Conservation (phyloP, 2,797 vertebrate species). For the Hoplostethus mediterraneus region DNA sequence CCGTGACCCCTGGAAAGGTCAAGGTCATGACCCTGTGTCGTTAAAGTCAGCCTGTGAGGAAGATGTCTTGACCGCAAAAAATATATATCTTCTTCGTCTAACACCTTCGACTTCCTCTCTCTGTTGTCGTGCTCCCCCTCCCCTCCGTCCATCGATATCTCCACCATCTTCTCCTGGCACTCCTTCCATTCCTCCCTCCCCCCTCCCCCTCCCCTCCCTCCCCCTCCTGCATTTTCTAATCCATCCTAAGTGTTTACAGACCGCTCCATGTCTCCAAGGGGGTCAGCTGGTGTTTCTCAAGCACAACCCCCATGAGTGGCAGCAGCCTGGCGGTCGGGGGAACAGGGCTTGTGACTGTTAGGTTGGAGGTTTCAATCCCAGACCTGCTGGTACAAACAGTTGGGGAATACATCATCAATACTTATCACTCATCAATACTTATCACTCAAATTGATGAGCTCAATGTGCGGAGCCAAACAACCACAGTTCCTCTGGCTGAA, state of each 20-base stretch:
- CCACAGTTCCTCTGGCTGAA: too few species aligned
- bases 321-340: too few species aligned
- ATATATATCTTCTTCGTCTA: constrained; percentile 9
- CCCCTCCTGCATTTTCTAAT: constrained; percentile 68
- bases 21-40: too few species aligned
- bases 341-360: background rate
- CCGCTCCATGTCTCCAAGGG: constrained; percentile 48
- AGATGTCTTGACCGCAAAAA: too few species aligned
- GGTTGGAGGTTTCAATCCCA: constrained; percentile 3
- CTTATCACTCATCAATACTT: too few species aligned
- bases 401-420: too few species aligned
- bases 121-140: background rate
- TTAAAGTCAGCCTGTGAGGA: too few species aligned
- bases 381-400: too few species aligned
- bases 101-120: constrained; percentile 32
- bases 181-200: constrained; percentile 12
- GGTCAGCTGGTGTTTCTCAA: constrained; percentile 77
- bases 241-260: constrained; percentile 81
- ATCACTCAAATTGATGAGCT: too few species aligned
- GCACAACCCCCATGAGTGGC: constrained; percentile 4
- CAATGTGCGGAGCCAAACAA: too few species aligned
- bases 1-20: too few species aligned
- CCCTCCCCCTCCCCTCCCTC: constrained; percentile 13
- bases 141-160: constrained; percentile 18
- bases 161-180: constrained; percentile 44